Evolutionary conservation across 30 jellyfish, hydroid and myxozoan species (phyloP).

Genomic region (Mastigias papua): DNA sequence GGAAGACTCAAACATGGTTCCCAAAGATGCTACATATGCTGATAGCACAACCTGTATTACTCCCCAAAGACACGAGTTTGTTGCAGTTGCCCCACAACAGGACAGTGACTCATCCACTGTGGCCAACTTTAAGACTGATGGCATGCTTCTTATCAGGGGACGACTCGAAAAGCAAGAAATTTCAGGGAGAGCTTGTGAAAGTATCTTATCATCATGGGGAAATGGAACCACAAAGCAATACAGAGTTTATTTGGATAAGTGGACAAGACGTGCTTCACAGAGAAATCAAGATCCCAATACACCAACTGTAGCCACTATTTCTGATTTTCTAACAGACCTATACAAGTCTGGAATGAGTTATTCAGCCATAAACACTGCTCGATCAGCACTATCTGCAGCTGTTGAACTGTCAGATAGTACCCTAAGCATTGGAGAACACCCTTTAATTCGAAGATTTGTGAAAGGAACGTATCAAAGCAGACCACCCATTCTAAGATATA

Average conservation of each 20-base stretch:
- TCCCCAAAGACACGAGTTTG: not conserved
- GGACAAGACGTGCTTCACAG: not conserved
- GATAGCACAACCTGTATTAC: not conserved
- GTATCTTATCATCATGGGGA: not conserved
- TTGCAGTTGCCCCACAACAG: not conserved
- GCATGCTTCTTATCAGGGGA: not conserved
- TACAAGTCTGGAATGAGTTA: too few species aligned
- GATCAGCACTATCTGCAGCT: too few species aligned
- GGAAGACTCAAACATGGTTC: not conserved
- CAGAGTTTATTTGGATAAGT: not conserved
- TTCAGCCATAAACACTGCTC: too few species aligned
- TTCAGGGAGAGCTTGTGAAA: not conserved
- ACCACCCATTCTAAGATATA: too few species aligned
- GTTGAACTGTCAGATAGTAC: too few species aligned
- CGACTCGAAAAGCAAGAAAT: not conserved
- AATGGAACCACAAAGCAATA: not conserved
- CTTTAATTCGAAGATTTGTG: too few species aligned
- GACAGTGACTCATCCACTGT: not conserved
- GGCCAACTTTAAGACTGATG: not conserved
- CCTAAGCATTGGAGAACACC: too few species aligned
- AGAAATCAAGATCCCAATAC: not conserved
- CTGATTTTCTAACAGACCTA: too few species aligned
- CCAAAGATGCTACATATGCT: not conserved
- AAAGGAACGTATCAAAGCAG: too few species aligned
- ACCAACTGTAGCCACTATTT: not conserved